phyloP scores from a whole-genome alignment of 2,888 invertebrate genomes.

The Perizoma affinitatum region DNA sequence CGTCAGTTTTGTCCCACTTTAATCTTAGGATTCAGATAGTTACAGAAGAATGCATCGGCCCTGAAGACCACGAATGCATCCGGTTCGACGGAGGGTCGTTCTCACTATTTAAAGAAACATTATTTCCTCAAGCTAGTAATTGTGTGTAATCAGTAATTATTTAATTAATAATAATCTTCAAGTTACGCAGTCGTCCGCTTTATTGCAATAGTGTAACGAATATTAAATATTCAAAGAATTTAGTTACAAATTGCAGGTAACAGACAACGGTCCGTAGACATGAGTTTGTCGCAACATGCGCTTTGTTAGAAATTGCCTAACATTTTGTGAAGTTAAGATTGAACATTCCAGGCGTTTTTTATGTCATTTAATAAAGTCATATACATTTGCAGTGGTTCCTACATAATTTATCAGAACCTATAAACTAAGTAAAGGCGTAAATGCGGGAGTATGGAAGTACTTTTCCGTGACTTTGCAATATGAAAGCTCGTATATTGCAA shows the following conservation, averaged over 20 bases:
- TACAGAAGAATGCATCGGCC: conserved; percentile 40
- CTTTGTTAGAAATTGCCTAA: conserved; percentile 31
- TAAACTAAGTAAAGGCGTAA: background rate
- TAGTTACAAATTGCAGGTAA: conserved; percentile 39
- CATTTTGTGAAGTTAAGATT: conserved; percentile 5
- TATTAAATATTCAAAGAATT: conserved; percentile 57
- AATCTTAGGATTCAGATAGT: conserved; percentile 9
- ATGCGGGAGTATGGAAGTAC: background rate
- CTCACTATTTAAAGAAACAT: conserved; percentile 70
- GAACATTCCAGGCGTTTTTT: background rate
- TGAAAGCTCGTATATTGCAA: background rate
- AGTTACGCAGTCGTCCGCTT: conserved; percentile 53
- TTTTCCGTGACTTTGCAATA: background rate
- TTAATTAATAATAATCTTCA: conserved; percentile 54
- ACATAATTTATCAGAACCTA: too few species aligned
- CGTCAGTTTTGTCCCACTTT: background rate
- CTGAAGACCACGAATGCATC: conserved; percentile 70
- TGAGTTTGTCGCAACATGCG: conserved; percentile 33
- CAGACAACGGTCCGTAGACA: conserved; percentile 36
- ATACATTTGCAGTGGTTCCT: too few species aligned
- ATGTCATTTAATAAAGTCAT: too few species aligned
- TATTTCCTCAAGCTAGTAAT: conserved; percentile 66
- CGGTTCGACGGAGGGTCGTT: conserved; percentile 76
- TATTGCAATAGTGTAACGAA: conserved; percentile 47
- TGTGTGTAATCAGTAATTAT: conserved; percentile 56